A percentile compares a stretch with the other conserved stretches of the same genome.
Conservation (phyloP, 2,113 vertebrate species). For the Ibidorhyncha struthersii region DNA sequence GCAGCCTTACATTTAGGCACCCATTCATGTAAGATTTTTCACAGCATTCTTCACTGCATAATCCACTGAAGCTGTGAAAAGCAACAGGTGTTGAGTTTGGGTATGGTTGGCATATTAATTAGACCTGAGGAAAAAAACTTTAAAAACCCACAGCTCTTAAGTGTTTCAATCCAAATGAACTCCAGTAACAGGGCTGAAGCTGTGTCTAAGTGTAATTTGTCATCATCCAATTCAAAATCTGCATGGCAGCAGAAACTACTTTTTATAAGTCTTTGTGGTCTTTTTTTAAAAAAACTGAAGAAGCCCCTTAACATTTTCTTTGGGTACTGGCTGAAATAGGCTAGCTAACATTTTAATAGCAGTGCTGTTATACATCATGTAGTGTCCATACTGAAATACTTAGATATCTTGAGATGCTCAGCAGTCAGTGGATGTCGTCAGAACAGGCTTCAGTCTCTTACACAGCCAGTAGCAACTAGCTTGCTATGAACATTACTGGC, state of each 20-base stretch:
- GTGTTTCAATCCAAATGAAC: background rate
- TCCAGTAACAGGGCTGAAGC: background rate
- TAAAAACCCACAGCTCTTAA: background rate
- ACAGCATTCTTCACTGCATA: background rate
- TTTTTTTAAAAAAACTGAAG: background rate
- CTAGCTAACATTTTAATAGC: background rate
- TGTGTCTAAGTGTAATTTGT: background rate
- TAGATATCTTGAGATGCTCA: background rate
- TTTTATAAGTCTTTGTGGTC: background rate
- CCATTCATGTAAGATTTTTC: background rate
- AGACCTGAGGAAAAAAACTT: background rate
- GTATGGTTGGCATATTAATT: background rate
- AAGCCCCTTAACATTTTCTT: background rate
- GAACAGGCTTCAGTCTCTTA: background rate
- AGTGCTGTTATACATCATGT: background rate
- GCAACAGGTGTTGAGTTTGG: constrained; percentile 10
- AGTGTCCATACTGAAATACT: background rate
- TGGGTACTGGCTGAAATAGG: background rate
- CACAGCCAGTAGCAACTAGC: accelerated
- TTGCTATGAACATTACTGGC: background rate
- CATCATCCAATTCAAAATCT: background rate
- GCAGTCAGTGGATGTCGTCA: background rate
- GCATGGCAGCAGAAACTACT: background rate
- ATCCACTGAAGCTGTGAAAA: constrained; percentile 32
- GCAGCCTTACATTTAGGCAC: background rate